phyloP scores from a whole-genome alignment of 2,113 vertebrate species.

The Actenoides hombroni region DNA sequence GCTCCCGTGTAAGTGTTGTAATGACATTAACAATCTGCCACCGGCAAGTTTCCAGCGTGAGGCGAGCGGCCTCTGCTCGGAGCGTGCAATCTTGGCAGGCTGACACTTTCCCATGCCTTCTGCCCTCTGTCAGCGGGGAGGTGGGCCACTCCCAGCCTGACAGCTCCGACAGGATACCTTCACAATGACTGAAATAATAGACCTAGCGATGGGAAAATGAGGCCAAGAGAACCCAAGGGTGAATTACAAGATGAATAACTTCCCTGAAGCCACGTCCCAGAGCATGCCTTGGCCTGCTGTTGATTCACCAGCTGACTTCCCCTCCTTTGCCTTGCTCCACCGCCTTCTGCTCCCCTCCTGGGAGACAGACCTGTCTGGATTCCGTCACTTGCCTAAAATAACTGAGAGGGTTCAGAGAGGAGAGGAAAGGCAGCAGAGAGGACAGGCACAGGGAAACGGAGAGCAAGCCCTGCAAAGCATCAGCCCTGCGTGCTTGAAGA shows the following conservation, averaged over 20 bases:
- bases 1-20: conserved; percentile 11
- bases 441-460: neutral
- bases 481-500: neutral
- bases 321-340: conserved; percentile 10
- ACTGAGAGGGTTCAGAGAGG: neutral
- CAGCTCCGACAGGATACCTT: conserved; percentile 69
- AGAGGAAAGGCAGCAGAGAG: neutral
- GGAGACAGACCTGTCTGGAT: conserved; percentile 45
- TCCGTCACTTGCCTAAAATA: conserved; percentile 36
- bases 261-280: conserved; percentile 40
- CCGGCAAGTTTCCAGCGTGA: conserved; percentile 45
- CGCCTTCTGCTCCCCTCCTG: conserved; percentile 19
- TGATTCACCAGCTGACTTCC: conserved; percentile 60
- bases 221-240: conserved; percentile 56
- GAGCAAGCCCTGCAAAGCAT: neutral
- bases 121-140: conserved; percentile 52
- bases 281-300: conserved; percentile 60
- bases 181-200: conserved; percentile 52
- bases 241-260: conserved; percentile 55
- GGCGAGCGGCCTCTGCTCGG: conserved; percentile 27
- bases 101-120: conserved; percentile 68
- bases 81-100: conserved; percentile 34
- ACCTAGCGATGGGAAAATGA: conserved; percentile 49
- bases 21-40: conserved; percentile 29
- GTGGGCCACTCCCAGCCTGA: conserved; percentile 63